Percentiles rank a stretch among this genome's conserved stretches.
phyloP scores from a whole-genome alignment of 2,888 invertebrate genomes.

The Synergus umbraculus region DNA sequence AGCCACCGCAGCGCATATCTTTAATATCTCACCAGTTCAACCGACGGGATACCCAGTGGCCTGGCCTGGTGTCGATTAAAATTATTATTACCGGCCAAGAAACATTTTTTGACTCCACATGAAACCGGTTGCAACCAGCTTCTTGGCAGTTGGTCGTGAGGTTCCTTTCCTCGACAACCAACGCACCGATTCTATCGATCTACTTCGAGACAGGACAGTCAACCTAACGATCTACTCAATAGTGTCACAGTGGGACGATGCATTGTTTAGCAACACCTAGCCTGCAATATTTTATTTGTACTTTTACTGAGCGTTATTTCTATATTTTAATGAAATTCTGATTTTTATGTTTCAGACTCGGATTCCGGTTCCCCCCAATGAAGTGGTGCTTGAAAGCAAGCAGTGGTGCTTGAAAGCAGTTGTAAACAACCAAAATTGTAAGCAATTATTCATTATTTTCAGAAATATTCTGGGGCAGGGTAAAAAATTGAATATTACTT shows the following conservation, averaged over 20 bases:
- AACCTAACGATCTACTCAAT: slow-evolving; percentile 23
- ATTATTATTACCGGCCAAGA: slow-evolving; percentile 67
- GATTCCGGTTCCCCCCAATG: background rate
- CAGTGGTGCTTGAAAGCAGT: slow-evolving; percentile 1
- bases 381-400: background rate
- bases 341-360: background rate
- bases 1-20: slow-evolving; percentile 64
- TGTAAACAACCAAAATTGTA: background rate
- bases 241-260: background rate
- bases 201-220: slow-evolving; percentile 13
- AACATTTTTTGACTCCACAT: slow-evolving; percentile 61
- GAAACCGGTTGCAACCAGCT: slow-evolving; percentile 51
- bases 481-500: background rate
- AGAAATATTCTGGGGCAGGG: too few relatives aligned
- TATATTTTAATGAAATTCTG: background rate
- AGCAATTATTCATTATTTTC: background rate
- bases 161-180: slow-evolving; percentile 35
- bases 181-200: slow-evolving; percentile 43
- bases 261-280: slow-evolving; percentile 6
- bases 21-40: slow-evolving; percentile 63
- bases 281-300: background rate
- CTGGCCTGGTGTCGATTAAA: slow-evolving; percentile 68
- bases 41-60: slow-evolving; percentile 60
- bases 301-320: too few relatives aligned
- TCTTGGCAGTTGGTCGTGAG: slow-evolving; percentile 43